Base-by-base conservation (phyloP, 1,140 invertebrate genomes). In the Coenobita brevimanus region DNA sequence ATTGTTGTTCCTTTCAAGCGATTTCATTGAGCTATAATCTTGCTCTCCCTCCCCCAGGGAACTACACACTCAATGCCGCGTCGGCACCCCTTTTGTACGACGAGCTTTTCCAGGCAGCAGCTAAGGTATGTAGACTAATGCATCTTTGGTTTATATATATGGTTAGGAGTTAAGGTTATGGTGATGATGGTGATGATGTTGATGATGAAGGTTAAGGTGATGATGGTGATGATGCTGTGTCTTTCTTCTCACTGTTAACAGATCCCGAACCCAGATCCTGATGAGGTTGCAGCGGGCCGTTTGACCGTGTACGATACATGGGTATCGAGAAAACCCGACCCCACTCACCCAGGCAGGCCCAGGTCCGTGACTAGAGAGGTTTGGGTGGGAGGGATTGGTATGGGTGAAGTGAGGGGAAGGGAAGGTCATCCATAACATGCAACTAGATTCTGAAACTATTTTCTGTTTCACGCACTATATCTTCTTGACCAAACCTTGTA, bases 301-400 rank as follows among this genome's bases (percentile, higher is more conserved):
- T 21, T 15, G 41, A 89, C 82, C n/a, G 64, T 90, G 4, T 91
- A 91, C 57, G 89, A 91, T 67, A 91, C 88, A 17, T 91, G 90
- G 88, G 24, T 33, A 1, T 17, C 21, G 3, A 30, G 67, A 17
- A 33, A 33, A 21, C 67, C 67, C 3, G 38, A 21, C 27, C n/a
- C 27, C n/a, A 30, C n/a, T 30, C 27, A 38, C 30, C 27, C 1
- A 17, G 67, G 30, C 30, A 17, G 67, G 13, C 67, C 27, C 33
- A 30, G 30, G 30, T 33, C n/a, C n/a, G n/a, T n/a, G n/a, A n/a
- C n/a, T n/a, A n/a, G n/a, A n/a, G n/a, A n/a, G n/a, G n/a, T n/a
- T n/a, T n/a, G n/a, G n/a, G n/a, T n/a, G n/a, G n/a, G n/a, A n/a
- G n/a, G n/a, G n/a, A n/a, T n/a, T n/a, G n/a, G n/a, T n/a, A n/a